Evolutionary conservation across 2,113 vertebrate species (phyloP).

Genomic region (Climacteris rufus): DNA sequence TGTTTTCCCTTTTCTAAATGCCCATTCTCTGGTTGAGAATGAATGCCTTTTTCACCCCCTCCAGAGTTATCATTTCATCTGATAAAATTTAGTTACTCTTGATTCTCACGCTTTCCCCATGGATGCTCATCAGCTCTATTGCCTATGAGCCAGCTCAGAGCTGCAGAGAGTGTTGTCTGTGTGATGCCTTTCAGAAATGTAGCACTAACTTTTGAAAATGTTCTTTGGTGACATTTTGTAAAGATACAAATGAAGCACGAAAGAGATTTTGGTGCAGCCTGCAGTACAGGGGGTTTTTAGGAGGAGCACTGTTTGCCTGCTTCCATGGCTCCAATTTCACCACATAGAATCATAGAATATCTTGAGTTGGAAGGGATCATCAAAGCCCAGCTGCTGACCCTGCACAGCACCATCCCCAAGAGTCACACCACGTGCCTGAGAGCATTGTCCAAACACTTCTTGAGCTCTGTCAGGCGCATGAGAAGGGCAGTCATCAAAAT

Average conservation of each 20-base stretch:
- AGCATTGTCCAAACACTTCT: neutral
- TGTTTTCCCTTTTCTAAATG: neutral
- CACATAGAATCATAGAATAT: neutral
- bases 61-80: neutral
- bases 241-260: neutral
- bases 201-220: neutral
- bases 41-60: neutral
- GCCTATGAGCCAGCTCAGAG: neutral
- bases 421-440: neutral
- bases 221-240: neutral
- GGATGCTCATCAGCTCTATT: neutral
- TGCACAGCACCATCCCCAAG: neutral
- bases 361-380: neutral
- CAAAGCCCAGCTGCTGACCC: neutral
- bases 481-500: neutral
- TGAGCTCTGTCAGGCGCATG: neutral
- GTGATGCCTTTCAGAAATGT: neutral
- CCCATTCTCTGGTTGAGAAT: neutral
- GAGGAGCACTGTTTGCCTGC: neutral
- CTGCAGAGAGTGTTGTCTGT: neutral
- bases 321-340: neutral
- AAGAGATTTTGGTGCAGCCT: neutral
- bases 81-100: neutral
- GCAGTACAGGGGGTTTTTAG: rapidly evolving
- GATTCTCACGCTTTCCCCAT: neutral